Conservation (phyloP, 2,113 vertebrate species). For the Ceuthmochares aereus region DNA sequence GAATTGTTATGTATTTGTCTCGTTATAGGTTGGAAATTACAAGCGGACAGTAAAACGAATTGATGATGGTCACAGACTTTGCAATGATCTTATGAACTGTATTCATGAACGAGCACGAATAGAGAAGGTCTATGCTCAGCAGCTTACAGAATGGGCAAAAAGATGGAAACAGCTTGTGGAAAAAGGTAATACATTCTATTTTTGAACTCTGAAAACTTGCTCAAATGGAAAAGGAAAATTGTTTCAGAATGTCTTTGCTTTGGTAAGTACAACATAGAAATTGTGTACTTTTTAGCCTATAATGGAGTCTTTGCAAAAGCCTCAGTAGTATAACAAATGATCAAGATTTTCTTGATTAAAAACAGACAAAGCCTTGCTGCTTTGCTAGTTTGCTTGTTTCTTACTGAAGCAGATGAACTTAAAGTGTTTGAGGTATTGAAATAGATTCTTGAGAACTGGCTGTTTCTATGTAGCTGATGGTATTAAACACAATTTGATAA, state of each 20-base stretch:
- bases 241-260: background rate
- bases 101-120: conserved; percentile 94
- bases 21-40: conserved; percentile 91
- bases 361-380: background rate
- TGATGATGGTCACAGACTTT: conserved; percentile 93
- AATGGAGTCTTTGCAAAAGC: background rate
- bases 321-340: background rate
- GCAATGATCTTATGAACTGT: conserved; percentile 94
- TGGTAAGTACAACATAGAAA: conserved; percentile 12
- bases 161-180: conserved; percentile 95
- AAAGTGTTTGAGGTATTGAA: background rate
- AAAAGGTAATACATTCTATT: conserved; percentile 82
- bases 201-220: background rate
- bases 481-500: background rate
- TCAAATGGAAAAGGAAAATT: background rate
- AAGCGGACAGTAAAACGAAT: conserved; percentile 93
- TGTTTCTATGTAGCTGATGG: background rate
- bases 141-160: conserved; percentile 96
- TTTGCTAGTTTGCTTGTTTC: background rate
- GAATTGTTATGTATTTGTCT: background rate
- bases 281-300: background rate
- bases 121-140: conserved; percentile 93
- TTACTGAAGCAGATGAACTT: background rate
- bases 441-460: background rate
- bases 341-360: background rate